phyloP scores from a whole-genome alignment of 2,797 vertebrate genomes.

The Tragopan temminckii region DNA sequence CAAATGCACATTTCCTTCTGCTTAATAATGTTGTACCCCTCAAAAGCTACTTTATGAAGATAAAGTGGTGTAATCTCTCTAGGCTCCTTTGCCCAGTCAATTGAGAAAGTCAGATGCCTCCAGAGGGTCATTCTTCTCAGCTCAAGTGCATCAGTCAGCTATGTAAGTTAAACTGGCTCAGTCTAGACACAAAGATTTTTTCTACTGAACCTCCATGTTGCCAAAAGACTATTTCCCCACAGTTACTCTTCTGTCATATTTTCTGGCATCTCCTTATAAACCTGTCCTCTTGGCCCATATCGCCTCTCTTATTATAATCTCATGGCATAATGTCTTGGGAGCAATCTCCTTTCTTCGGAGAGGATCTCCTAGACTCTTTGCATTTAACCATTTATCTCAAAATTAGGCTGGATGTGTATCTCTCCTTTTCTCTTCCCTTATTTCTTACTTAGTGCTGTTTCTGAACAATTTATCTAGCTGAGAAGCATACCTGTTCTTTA shows the following conservation, averaged over 20 bases:
- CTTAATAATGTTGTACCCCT: neutral
- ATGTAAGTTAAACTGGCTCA: neutral
- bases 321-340: neutral
- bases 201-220: neutral
- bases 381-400: neutral
- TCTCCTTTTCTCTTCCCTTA: neutral
- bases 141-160: neutral
- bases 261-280: neutral
- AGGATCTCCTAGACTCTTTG: neutral
- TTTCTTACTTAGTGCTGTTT: neutral
- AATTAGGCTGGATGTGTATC: neutral
- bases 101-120: neutral
- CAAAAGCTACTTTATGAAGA: neutral
- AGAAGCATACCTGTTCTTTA: neutral
- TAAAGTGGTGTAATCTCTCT: neutral
- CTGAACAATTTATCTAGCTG: neutral
- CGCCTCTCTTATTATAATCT: neutral
- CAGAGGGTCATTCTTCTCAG: neutral
- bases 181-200: neutral
- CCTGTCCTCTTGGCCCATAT: neutral
- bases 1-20: neutral
- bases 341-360: neutral
- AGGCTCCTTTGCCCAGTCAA: neutral
- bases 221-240: neutral
- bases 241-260: neutral